A percentile compares a stretch with the other conserved stretches of the same genome.
Evolutionary conservation across 2,797 vertebrate species (phyloP).

Genomic region (Spinibarbus caldwelli): DNA sequence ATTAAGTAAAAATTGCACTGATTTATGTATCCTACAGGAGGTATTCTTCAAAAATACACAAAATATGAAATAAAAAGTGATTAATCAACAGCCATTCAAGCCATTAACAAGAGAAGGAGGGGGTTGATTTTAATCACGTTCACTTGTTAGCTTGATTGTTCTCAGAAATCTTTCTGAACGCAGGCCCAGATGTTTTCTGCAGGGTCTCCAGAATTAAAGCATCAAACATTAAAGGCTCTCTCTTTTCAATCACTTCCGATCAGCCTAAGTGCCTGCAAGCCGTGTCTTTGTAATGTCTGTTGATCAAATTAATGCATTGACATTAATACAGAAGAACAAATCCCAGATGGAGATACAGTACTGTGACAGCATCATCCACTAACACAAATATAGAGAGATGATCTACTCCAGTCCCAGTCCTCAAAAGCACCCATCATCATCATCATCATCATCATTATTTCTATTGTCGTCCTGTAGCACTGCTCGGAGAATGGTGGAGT

Average conservation of each 20-base stretch:
- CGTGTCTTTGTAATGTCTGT: conserved; percentile 11
- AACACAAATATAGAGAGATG: conserved; percentile 20
- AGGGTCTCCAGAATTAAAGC: conserved; percentile 17
- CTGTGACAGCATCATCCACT: conserved; percentile 4
- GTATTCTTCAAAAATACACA: neutral
- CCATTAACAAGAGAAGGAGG: neutral
- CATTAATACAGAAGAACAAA: conserved; percentile 21
- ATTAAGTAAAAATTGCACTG: neutral
- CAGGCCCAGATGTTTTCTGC: conserved; percentile 23
- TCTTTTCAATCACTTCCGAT: conserved; percentile 30
- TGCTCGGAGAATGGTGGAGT: conserved; percentile 84
- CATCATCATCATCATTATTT: conserved; percentile 4
- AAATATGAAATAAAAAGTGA: neutral
- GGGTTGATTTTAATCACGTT: neutral
- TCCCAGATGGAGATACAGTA: conserved; percentile 16
- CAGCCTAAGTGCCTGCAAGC: conserved; percentile 19
- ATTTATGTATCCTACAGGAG: neutral
- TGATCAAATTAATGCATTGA: conserved; percentile 38
- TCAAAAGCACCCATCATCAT: neutral
- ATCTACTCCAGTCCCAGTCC: neutral
- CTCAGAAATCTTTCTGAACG: neutral
- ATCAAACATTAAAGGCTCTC: conserved; percentile 19
- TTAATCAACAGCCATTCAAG: neutral
- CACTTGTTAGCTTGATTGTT: neutral
- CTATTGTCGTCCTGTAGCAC: conserved; percentile 66